phyloP scores from a whole-genome alignment of 2,113 vertebrate genomes.

The Lagopus leucura region DNA sequence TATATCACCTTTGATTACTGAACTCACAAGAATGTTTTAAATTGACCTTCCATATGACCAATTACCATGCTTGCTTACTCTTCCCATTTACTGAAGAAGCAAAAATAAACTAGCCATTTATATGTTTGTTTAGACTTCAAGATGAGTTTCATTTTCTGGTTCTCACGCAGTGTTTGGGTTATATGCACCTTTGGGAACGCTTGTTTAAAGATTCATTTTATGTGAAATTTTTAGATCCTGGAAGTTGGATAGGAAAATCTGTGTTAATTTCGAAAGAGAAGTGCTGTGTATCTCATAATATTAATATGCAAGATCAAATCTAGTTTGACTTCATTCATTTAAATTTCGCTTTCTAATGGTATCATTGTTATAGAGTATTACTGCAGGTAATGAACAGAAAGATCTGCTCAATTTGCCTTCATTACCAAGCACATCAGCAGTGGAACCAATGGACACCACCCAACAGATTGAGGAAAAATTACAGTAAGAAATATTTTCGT shows the following conservation, averaged over 20 bases:
- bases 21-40: background rate
- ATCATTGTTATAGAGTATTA: conserved; percentile 28
- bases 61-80: conserved; percentile 29
- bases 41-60: conserved; percentile 8
- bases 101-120: conserved; percentile 40
- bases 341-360: background rate
- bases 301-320: background rate
- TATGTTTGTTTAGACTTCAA: background rate
- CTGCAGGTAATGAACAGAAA: conserved; percentile 20
- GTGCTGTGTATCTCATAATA: background rate
- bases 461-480: background rate
- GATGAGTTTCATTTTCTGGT: conserved; percentile 5
- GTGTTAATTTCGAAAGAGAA: background rate
- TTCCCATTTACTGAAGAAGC: background rate
- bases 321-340: background rate
- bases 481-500: background rate
- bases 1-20: background rate
- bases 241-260: background rate
- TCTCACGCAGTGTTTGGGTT: conserved; percentile 37
- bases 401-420: conserved; percentile 61
- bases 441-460: background rate
- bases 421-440: conserved; percentile 44
- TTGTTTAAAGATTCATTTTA: conserved; percentile 42
- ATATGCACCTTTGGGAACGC: background rate
- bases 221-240: conserved; percentile 28